Evolutionary conservation across 2,888 invertebrate genomes (phyloP).

Genomic region (Bellardia bayeri): DNA sequence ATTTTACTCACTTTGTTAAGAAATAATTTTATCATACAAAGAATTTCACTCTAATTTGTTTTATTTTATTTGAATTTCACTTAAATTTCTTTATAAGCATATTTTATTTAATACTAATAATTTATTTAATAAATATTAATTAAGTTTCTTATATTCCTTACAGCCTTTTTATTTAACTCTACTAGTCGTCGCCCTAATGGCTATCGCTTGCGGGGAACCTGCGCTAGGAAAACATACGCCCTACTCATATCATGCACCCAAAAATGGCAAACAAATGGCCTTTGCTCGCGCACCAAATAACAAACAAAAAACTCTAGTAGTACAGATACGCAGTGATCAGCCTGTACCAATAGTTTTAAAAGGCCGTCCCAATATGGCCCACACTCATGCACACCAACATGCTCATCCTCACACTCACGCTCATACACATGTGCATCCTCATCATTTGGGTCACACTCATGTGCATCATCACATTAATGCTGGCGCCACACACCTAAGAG

Average conservation of each 20-base stretch:
- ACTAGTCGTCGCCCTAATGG: slow-evolving; percentile 69
- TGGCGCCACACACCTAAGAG: slow-evolving; percentile 59
- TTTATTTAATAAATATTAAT: not conserved
- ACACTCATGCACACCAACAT: slow-evolving; percentile 74
- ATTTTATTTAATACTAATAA: not conserved
- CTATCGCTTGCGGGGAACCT: slow-evolving; percentile 77
- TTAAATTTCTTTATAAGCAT: not conserved
- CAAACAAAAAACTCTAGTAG: slow-evolving; percentile 81
- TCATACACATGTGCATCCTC: slow-evolving; percentile 75
- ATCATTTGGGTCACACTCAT: slow-evolving; percentile 74
- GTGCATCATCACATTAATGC: slow-evolving; percentile 71
- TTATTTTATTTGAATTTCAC: not conserved
- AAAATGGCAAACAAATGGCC: slow-evolving; percentile 78
- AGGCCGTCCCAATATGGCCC: slow-evolving; percentile 77
- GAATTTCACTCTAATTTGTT: no score
- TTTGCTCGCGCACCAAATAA: slow-evolving; percentile 73
- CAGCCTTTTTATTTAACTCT: slow-evolving; percentile 65
- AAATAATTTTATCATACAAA: no score
- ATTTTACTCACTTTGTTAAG: no score
- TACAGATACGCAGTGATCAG: slow-evolving; percentile 83
- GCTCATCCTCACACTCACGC: slow-evolving; percentile 71
- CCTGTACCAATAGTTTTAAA: slow-evolving; percentile 82
- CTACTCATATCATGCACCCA: slow-evolving; percentile 79
- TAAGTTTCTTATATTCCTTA: slow-evolving; percentile 15
- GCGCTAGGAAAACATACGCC: slow-evolving; percentile 78